A percentile compares a stretch with the other conserved stretches of the same genome.
phyloP scores from a whole-genome alignment of 2,797 vertebrate species.

The Melanotaenia boesemani region DNA sequence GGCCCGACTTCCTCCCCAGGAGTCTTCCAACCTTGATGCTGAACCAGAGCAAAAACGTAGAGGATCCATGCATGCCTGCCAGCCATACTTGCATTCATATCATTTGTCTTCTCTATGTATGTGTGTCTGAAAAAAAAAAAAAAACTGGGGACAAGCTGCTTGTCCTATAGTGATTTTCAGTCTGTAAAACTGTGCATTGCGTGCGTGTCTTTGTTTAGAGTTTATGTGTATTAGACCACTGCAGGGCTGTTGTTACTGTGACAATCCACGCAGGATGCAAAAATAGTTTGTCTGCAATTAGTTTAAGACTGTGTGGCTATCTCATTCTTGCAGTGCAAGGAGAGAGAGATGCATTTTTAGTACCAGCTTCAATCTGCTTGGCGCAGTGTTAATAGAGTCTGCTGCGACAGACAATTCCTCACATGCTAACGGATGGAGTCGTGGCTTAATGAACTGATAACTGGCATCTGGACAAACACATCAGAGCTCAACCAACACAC shows the following conservation, averaged over 20 bases:
- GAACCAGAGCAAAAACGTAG: conserved; percentile 59
- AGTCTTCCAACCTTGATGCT: conserved; percentile 62
- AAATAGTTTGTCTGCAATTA: conserved; percentile 34
- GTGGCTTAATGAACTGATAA: conserved; percentile 74
- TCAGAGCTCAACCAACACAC: conserved; percentile 16
- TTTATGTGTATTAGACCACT: conserved; percentile 6
- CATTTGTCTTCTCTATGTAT: conserved; percentile 49
- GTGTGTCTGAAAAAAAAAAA: conserved; percentile 33
- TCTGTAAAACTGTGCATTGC: conserved; percentile 6
- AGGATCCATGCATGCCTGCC: conserved; percentile 63
- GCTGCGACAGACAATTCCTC: conserved; percentile 63
- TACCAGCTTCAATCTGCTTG: conserved; percentile 63
- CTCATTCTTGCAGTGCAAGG: conserved; percentile 19
- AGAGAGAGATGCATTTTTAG: conserved; percentile 70
- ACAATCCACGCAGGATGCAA: conserved; percentile 24
- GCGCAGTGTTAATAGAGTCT: conserved; percentile 68
- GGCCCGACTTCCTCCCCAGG: conserved; percentile 68
- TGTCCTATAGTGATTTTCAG: conserved; percentile 39
- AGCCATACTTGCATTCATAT: conserved; percentile 42
- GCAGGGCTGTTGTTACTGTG: conserved; percentile 2
- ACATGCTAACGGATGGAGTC: conserved; percentile 67
- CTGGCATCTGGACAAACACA: conserved; percentile 66
- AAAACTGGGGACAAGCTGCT: conserved; percentile 27
- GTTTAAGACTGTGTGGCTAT: conserved; percentile 13
- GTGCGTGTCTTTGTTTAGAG: conserved; percentile 22